Conservation (phyloP, 2,113 vertebrate genomes). For the Pholis gunnellus region DNA sequence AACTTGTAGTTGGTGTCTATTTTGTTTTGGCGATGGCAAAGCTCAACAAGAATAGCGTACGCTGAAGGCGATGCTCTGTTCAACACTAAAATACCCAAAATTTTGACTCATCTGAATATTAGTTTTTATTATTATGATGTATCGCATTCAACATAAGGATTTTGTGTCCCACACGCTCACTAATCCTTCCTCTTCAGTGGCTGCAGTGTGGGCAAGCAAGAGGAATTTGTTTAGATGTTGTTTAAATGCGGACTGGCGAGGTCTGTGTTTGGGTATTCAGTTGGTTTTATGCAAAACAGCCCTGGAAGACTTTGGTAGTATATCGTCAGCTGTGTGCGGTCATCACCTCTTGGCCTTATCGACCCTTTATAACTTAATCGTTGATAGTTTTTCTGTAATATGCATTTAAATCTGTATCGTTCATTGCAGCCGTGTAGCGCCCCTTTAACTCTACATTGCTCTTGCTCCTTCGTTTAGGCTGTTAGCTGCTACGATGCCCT, state of each 20-base stretch:
- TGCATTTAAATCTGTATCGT: background rate
- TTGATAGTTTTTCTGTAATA: background rate
- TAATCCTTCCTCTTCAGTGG: background rate
- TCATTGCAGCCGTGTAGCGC: background rate
- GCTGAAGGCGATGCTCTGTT: background rate
- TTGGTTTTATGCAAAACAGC: slow-evolving; percentile 52
- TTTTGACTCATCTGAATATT: background rate
- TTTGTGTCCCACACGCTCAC: background rate
- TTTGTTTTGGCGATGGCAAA: background rate
- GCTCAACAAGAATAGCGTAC: background rate
- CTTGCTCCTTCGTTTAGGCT: slow-evolving; percentile 83
- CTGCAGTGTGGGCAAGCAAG: background rate
- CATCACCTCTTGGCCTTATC: background rate
- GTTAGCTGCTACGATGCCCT: slow-evolving; percentile 96
- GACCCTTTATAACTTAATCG: background rate
- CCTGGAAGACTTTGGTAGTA: background rate
- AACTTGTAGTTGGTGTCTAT: background rate
- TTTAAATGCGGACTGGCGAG: slow-evolving; percentile 40
- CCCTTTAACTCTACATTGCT: slow-evolving; percentile 3
- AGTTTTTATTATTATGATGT: background rate
- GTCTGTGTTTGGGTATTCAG: slow-evolving; percentile 42
- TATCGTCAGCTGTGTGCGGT: background rate
- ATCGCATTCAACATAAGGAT: background rate
- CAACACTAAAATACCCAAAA: background rate
- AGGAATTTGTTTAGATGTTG: slow-evolving; percentile 56